Base-by-base conservation (phyloP, 2,113 vertebrate species). In the Pongo pygmaeus region DNA sequence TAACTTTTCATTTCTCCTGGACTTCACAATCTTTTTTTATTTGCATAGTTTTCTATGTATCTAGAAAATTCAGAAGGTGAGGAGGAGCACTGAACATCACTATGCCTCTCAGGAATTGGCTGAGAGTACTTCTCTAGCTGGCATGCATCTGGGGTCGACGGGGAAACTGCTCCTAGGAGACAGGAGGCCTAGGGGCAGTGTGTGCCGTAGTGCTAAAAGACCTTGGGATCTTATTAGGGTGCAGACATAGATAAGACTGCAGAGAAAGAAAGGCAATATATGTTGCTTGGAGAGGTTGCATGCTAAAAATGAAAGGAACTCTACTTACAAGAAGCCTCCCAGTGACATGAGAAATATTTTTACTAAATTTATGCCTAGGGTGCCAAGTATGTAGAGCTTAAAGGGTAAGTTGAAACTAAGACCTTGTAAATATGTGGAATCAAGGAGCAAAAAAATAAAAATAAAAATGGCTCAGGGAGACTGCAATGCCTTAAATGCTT, bases 391-490 rank as follows among this genome's bases (percentile, higher is more conserved):
- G 48, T 40, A 40, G 64, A 57, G 43, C 16, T 64, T 72, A 46
- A 94, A 55, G 57, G 52, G 20, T 83, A 91, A 89, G 43, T 17
- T 35, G 14, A 69, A 93, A 93, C 61, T 22, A 80, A 93, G 50
- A 91, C 17, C 70, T 84, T 93, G 89, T 16, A 55, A 84, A 59
- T 87, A 92, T 80, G 78, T 87, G 40, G 5, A 32, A 79, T 87
- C 55, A 38, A 46, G 40, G 22, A 38, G 17, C 32, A 70, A 59
- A 72, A 72, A 85, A 94, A 40, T 6, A n/a, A 16, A 69, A 69
- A 35, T 69, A 69, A 64, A 64, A 64, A 84, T 70, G 8, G 4
- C 20, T 78, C 55, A 23, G 18, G 23, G 25, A 75, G 46, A 57
- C 3, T 48, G 10, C 23, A 89, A 35, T 35, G 43, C 93, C 55